Conservation (phyloP, 2,888 invertebrate species). For the Morpho achilles region DNA sequence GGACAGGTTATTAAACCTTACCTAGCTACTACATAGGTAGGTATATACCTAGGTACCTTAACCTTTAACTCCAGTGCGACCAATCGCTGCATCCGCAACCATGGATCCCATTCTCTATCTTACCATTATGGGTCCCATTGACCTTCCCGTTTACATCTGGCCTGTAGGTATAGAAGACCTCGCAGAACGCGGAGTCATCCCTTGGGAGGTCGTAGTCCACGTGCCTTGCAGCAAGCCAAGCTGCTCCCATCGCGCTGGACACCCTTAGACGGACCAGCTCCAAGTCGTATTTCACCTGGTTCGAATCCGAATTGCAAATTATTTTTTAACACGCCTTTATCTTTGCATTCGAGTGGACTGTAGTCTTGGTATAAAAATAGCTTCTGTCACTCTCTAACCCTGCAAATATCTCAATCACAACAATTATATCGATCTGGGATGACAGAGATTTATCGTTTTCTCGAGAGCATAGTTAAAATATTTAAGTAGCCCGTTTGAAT, state of each 20-base stretch:
- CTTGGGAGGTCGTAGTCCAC: slow-evolving; percentile 81
- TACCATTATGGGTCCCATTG: slow-evolving; percentile 27
- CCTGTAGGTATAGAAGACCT: slow-evolving; percentile 81
- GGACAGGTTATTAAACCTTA: too few relatives aligned
- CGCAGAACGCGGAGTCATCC: slow-evolving; percentile 84
- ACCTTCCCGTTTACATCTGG: slow-evolving; percentile 37
- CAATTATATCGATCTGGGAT: too few relatives aligned
- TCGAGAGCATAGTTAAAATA: too few relatives aligned
- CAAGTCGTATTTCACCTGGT: slow-evolving; percentile 63
- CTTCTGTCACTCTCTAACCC: too few relatives aligned
- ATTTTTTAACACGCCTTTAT: too few relatives aligned
- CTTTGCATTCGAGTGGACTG: too few relatives aligned
- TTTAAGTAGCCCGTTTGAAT: too few relatives aligned
- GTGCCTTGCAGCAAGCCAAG: slow-evolving; percentile 89
- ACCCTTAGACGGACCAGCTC: slow-evolving; percentile 84
- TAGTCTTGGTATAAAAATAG: too few relatives aligned
- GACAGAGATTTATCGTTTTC: too few relatives aligned
- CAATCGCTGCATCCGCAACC: slow-evolving; percentile 42
- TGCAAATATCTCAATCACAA: too few relatives aligned
- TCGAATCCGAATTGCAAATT: too few relatives aligned
- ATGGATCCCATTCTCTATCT: slow-evolving; percentile 22
- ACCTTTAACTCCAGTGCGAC: slow-evolving; percentile 39
- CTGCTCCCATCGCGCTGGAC: slow-evolving; percentile 91
- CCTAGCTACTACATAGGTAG: too few relatives aligned
- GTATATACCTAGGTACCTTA: not conserved